phyloP scores from a whole-genome alignment of 2,888 invertebrate genomes.

The Drosophila meridionalis region DNA sequence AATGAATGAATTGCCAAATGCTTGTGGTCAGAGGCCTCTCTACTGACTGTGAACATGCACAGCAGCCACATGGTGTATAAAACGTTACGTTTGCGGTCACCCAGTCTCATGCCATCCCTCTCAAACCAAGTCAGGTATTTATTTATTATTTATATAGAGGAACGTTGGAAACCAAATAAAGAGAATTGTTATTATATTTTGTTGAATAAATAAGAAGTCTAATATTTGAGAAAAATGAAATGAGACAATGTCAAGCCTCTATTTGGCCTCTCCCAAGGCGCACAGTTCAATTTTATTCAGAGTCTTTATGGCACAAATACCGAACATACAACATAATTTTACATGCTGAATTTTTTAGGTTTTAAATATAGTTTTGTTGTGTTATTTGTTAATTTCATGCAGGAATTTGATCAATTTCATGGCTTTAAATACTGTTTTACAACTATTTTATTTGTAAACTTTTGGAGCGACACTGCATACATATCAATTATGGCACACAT shows the following conservation, averaged over 20 bases:
- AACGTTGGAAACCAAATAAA: not conserved
- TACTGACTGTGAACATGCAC: constrained; percentile 5
- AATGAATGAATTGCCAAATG: constrained; percentile 58
- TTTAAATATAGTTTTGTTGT: not conserved
- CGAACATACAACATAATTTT: not conserved
- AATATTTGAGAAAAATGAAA: no score
- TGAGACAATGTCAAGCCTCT: no score
- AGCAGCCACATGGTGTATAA: constrained; percentile 17
- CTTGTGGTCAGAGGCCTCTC: constrained; percentile 45
- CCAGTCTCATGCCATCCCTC: not conserved
- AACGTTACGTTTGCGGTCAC: constrained; percentile 3
- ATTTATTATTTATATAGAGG: not conserved
- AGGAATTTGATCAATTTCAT: constrained; percentile 3
- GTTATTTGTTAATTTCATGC: not conserved
- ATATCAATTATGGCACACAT: constrained; percentile 69
- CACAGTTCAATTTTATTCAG: not conserved
- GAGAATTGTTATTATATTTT: no score
- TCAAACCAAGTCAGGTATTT: not conserved
- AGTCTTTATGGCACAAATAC: not conserved
- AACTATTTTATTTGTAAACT: constrained; percentile 40
- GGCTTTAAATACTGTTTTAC: constrained; percentile 24
- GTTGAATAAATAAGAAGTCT: no score
- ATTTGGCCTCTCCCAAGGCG: not conserved
- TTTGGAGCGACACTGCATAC: constrained; percentile 34
- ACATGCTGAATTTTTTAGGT: not conserved